These are phyloP conservation scores for Muscidifurax raptorellus DNA, from an alignment of 1,140 invertebrate species.

Conservation along the genomic window DNA sequence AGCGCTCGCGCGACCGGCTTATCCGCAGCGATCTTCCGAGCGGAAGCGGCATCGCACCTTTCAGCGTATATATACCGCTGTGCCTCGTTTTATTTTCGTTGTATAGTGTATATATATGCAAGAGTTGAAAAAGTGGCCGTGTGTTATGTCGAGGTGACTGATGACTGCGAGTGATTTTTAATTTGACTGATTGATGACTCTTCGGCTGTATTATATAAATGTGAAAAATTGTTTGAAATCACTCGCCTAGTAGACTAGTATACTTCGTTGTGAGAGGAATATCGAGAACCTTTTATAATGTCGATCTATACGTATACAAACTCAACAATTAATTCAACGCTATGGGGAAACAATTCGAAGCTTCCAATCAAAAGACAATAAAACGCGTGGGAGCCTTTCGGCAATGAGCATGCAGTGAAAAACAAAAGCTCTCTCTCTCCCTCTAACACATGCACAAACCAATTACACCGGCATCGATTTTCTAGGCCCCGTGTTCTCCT, in stretches of 20 bases:
- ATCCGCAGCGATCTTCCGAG: conserved; percentile 28
- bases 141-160: too few relatives aligned
- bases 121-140: too few relatives aligned
- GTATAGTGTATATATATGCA: not conserved
- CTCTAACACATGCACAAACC: not conserved
- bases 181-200: not conserved
- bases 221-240: too few relatives aligned
- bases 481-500: conserved; percentile 6
- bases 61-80: not conserved
- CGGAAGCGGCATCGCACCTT: conserved; percentile 57
- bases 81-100: not conserved
- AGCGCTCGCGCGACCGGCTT: not conserved
- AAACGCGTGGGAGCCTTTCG: not conserved
- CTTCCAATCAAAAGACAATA: not conserved
- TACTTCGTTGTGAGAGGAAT: too few relatives aligned
- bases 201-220: too few relatives aligned
- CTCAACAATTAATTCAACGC: too few relatives aligned
- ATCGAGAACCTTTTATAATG: too few relatives aligned
- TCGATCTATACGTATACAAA: too few relatives aligned
- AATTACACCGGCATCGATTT: conserved; percentile 34
- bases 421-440: not conserved
- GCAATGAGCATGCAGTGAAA: not conserved
- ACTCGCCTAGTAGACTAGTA: too few relatives aligned
- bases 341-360: too few relatives aligned
- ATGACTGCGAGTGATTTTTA: not conserved